Evolutionary conservation across 2,888 invertebrate species (phyloP).

Genomic region (Drosophila ustulata): DNA sequence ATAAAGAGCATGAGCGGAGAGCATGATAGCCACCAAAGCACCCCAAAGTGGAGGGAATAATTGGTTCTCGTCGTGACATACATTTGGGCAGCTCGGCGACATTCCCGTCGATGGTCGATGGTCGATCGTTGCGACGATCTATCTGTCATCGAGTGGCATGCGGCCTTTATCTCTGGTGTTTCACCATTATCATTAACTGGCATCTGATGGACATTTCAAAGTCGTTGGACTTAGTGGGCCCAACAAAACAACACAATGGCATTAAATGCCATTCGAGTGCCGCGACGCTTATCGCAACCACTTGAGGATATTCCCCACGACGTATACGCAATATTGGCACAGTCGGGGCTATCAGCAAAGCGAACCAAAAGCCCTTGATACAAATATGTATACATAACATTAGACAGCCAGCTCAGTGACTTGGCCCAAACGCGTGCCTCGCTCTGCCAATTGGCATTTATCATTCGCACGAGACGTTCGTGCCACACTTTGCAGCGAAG

Average conservation of each 20-base stretch:
- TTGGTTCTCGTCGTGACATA: constrained; percentile 21
- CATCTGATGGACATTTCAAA: constrained; percentile 52
- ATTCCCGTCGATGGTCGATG: not conserved
- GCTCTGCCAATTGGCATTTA: constrained; percentile 15
- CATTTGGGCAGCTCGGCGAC: constrained; percentile 10
- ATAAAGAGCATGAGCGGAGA: constrained; percentile 17
- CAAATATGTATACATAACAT: constrained; percentile 21
- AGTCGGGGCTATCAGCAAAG: constrained; percentile 29
- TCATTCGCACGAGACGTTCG: constrained; percentile 33
- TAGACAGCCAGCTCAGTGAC: constrained; percentile 3
- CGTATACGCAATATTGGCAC: constrained; percentile 43
- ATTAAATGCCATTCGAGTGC: constrained; percentile 29
- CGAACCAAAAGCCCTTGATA: constrained; percentile 36
- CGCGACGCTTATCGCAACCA: constrained; percentile 38
- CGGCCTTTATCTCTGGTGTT: constrained; percentile 29
- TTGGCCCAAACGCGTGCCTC: constrained; percentile 11
- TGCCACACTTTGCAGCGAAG: constrained; percentile 34
- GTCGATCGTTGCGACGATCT: not conserved
- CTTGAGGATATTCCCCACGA: constrained; percentile 29
- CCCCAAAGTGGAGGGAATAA: not conserved
- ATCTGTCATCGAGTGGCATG: constrained; percentile 7
- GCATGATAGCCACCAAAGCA: constrained; percentile 22
- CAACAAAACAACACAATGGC: constrained; percentile 14
- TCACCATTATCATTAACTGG: constrained; percentile 36
- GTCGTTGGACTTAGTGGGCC: constrained; percentile 37